Percentiles rank a stretch among this genome's conserved stretches.
These are phyloP conservation scores for Theropithecus gelada DNA, from an alignment of 2,113 vertebrate genomes.

Conservation along the genomic window DNA sequence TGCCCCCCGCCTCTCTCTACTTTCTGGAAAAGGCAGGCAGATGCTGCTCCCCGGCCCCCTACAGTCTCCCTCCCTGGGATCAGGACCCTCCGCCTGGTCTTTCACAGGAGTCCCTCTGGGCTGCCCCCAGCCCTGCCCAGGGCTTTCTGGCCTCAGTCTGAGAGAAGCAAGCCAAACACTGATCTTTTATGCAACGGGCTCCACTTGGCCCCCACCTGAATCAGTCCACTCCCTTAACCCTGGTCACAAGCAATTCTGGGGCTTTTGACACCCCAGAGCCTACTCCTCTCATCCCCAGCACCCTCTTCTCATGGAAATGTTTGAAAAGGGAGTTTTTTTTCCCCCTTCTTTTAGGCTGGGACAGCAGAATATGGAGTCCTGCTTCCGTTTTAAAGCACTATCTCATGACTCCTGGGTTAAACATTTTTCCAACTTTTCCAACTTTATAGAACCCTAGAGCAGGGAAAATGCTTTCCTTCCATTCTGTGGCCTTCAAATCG, in stretches of 20 bases:
- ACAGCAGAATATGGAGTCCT: neutral
- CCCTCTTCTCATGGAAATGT: fast-evolving
- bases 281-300: neutral
- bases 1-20: fast-evolving
- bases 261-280: neutral
- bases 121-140: too few relatives aligned
- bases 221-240: neutral
- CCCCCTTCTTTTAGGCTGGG: neutral
- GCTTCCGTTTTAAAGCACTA: neutral
- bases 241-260: neutral
- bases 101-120: neutral
- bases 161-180: neutral
- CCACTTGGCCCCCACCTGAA: fast-evolving
- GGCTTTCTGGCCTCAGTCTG: neutral
- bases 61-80: neutral
- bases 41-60: fast-evolving
- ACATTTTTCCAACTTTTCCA: too few relatives aligned
- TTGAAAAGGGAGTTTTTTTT: neutral
- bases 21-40: neutral
- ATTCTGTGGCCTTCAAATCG: neutral
- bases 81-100: neutral
- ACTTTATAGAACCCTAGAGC: neutral
- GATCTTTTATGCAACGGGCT: neutral
- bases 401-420: fast-evolving
- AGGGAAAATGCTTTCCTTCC: neutral